A percentile compares a stretch with the other conserved stretches of the same genome.
Conservation (phyloP, 2,888 invertebrate species). For the Zygogramma bicolorata region DNA sequence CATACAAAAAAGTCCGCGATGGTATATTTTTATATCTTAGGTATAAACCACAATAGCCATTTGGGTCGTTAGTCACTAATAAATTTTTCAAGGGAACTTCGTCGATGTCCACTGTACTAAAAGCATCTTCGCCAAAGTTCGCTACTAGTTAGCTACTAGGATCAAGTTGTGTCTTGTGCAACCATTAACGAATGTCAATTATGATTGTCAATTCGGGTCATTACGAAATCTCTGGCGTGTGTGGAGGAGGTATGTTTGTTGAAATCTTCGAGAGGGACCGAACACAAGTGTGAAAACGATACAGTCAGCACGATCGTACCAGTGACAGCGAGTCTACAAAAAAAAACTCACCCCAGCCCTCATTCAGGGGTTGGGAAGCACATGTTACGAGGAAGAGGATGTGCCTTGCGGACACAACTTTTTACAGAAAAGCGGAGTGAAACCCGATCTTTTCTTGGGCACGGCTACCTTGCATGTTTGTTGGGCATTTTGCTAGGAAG, state of each 20-base stretch:
- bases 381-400: conserved; percentile 55
- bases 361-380: conserved; percentile 47
- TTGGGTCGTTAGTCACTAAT: too few relatives aligned
- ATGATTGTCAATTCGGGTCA: conserved; percentile 24
- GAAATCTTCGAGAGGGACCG: conserved; percentile 46
- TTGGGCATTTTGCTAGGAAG: conserved; percentile 46
- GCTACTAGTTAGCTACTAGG: too few relatives aligned
- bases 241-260: conserved; percentile 42
- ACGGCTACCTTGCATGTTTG: conserved; percentile 29
- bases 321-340: conserved; percentile 34
- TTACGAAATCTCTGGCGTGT: conserved; percentile 45
- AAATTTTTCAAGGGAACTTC: too few relatives aligned
- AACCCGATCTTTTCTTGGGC: conserved; percentile 47
- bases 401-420: conserved; percentile 54
- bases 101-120: too few relatives aligned
- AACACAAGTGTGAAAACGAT: conserved; percentile 49
- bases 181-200: neutral
- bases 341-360: conserved; percentile 34
- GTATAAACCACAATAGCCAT: too few relatives aligned
- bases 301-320: conserved; percentile 40
- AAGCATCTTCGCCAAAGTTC: too few relatives aligned
- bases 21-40: too few relatives aligned
- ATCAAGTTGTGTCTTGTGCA: too few relatives aligned
- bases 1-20: too few relatives aligned
- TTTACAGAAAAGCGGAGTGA: conserved; percentile 50